These are phyloP conservation scores for Rhopalosiphum nymphaeae DNA, from an alignment of 2,888 invertebrate species.

Conservation along the genomic window DNA sequence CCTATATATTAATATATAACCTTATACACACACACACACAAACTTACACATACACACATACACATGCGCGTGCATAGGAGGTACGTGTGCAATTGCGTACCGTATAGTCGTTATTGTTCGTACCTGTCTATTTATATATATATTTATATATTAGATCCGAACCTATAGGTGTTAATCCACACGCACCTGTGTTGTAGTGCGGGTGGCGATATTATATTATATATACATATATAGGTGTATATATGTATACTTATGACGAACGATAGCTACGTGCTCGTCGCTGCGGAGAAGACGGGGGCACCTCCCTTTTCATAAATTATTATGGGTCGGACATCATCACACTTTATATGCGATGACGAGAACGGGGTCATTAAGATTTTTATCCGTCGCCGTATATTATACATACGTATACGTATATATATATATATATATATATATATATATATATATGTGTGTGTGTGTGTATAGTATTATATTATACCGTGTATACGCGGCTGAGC, in stretches of 20 bases:
- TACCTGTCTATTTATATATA: neutral
- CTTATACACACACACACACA: neutral
- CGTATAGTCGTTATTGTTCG: neutral
- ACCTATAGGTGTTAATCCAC: conserved; percentile 46
- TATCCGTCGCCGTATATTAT: conserved; percentile 25
- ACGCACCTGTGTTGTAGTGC: conserved; percentile 31
- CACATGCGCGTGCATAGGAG: neutral
- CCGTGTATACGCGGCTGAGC: neutral
- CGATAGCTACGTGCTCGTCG: neutral
- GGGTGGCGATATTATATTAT: neutral
- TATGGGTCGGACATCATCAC: conserved; percentile 36
- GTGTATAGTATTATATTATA: neutral
- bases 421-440: too few relatives aligned
- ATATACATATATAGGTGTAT: neutral
- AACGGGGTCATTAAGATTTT: conserved; percentile 64
- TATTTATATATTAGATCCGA: neutral
- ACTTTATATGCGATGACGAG: conserved; percentile 37
- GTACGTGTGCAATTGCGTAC: conserved; percentile 33
- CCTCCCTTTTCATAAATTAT: conserved; percentile 51
- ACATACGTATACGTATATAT: neutral
- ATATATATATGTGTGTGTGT: neutral
- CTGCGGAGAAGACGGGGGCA: neutral
- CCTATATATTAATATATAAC: neutral
- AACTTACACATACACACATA: neutral
- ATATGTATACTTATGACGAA: neutral